Base-by-base conservation (phyloP, 2,113 vertebrate genomes). In the Catharus fuscescens region DNA sequence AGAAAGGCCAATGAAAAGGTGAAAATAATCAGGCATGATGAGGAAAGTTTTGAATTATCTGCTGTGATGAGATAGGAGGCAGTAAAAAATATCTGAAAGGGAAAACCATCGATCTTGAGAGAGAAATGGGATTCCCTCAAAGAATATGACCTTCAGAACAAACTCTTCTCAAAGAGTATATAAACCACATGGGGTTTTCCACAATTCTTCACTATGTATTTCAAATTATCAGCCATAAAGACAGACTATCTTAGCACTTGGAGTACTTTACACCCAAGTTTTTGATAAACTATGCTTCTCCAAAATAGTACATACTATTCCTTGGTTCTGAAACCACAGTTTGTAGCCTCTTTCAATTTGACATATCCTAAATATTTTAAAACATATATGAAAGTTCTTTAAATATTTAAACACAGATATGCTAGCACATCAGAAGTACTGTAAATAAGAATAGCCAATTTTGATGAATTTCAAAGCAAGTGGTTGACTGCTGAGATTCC, bases 371-470 rank as follows among this genome's bases (percentile, higher is more conserved):
- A 84, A n/a, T 66, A 82, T 92, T 91, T 86, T 73, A 54, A 77
- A 90, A 82, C 7, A 47, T 44, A 56, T 42, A 64, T 23, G 5
- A 80, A 82, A 73, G 57, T 62, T 65, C 50, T 73, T 20, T 47
- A 85, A 91, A 92, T 93, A 77, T 85, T 91, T 94, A 82, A 95
- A 72, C 14, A 89, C 36, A 66, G 32, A 38, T 82, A 93, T 38
- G 19, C 5, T 38, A 87, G 19, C 54, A 81, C 26, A 72, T 82
- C 45, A 91, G 48, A 87, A 69, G 18, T 31, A 69, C 28, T 38
- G n/a, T 40, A 72, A 76, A 92, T 47, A 84, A 89, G 18, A 72
- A 74, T 32, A 66, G 18, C 10, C 10, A 74, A 13, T 86, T 81
- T 47, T 72, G 53, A 89, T 80, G 53, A 91, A 92, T 12, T 89